A percentile compares a stretch with the other conserved stretches of the same genome.
These are phyloP conservation scores for Brachyhypopomus occidentalis DNA, from an alignment of 2,113 vertebrate genomes.

Conservation along the genomic window DNA sequence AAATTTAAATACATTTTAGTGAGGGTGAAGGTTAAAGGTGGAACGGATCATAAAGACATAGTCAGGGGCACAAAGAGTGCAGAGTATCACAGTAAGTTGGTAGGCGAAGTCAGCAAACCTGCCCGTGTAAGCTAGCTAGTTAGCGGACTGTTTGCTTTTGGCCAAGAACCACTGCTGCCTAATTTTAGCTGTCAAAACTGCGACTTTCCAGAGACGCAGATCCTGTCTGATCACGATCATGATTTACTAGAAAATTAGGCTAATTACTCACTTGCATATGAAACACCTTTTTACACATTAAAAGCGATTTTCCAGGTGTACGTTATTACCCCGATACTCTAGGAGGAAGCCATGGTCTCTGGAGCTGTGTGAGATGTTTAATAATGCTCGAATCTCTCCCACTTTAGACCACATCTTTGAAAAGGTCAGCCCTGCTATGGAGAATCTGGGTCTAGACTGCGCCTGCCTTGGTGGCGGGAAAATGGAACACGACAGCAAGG, in stretches of 20 bases:
- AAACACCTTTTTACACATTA: no score
- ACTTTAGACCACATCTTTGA: conserved; percentile 89
- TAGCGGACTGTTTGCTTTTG: no score
- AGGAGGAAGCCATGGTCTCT: no score
- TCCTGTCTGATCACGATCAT: background rate
- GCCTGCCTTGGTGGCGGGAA: conserved; percentile 88
- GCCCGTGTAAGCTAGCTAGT: no score
- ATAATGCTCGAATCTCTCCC: background rate
- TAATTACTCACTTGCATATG: no score
- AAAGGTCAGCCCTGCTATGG: conserved; percentile 80
- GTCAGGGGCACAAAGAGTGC: conserved; percentile 84
- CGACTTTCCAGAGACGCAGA: background rate
- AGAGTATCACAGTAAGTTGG: conserved; percentile 87
- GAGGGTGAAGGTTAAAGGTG: conserved; percentile 75
- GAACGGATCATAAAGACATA: conserved; percentile 74
- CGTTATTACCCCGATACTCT: no score
- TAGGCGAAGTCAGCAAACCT: no score
- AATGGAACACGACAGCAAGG: conserved; percentile 83
- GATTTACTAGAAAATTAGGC: background rate
- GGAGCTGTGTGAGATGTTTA: background rate
- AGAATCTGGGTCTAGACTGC: conserved; percentile 82
- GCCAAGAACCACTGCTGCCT: no score
- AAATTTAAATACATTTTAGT: conserved; percentile 88
- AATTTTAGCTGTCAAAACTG: background rate
- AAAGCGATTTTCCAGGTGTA: no score